A percentile compares a stretch with the other conserved stretches of the same genome.
Evolutionary conservation across 2,888 invertebrate genomes (phyloP).

Genomic region (Bombyx huttoni): DNA sequence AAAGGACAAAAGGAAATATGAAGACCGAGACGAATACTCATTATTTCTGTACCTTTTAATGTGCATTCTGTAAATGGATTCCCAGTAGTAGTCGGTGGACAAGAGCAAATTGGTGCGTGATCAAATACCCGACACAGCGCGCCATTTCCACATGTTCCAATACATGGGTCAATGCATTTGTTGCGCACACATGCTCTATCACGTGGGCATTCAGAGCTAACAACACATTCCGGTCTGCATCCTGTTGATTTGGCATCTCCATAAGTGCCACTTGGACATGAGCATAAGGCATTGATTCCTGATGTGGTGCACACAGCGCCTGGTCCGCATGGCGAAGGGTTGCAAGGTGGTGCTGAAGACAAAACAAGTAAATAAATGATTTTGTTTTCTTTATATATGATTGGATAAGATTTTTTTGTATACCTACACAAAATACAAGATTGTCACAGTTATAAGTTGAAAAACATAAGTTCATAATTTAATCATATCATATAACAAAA

Average conservation of each 20-base stretch:
- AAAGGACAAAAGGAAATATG: too few relatives aligned
- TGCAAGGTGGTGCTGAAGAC: constrained; percentile 72
- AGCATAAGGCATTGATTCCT: constrained; percentile 77
- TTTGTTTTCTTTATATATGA: not conserved
- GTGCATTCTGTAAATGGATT: constrained; percentile 85
- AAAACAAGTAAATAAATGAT: not conserved
- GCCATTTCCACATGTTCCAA: constrained; percentile 84
- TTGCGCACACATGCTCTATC: constrained; percentile 83
- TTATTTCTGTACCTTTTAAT: constrained; percentile 24
- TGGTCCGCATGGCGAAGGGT: constrained; percentile 83
- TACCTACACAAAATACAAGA: too few relatives aligned
- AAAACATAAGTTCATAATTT: too few relatives aligned
- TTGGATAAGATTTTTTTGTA: not conserved
- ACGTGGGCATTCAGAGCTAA: constrained; percentile 84
- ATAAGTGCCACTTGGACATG: constrained; percentile 81
- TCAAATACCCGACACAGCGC: constrained; percentile 78
- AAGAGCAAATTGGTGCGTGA: constrained; percentile 80
- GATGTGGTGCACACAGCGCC: constrained; percentile 78
- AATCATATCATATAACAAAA: too few relatives aligned
- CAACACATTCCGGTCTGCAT: constrained; percentile 87
- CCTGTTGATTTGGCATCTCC: constrained; percentile 82
- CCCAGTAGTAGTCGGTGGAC: constrained; percentile 79
- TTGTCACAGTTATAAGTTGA: too few relatives aligned
- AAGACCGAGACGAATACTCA: not conserved
- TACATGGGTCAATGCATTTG: constrained; percentile 86